Evolutionary conservation across 1,140 invertebrate genomes (phyloP).

Genomic region (Alviniconcha marisindica): DNA sequence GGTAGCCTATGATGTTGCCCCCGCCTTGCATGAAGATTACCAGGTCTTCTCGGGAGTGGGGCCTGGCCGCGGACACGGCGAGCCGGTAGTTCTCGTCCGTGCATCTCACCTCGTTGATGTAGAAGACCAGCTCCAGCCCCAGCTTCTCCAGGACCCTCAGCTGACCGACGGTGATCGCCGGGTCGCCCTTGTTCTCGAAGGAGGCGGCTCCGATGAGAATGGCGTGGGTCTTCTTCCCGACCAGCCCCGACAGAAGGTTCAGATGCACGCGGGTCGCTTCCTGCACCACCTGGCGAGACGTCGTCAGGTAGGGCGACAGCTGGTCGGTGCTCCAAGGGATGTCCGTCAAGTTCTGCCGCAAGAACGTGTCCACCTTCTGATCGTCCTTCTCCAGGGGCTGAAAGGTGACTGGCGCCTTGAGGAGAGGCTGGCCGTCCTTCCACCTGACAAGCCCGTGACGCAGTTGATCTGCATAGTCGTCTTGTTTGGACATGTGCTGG

Average conservation of each 20-base stretch:
- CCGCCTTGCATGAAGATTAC: slow-evolving; percentile 43
- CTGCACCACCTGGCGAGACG: slow-evolving; percentile 9
- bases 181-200: slow-evolving; percentile 30
- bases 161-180: slow-evolving; percentile 42
- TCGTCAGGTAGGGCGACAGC: slow-evolving; percentile 31
- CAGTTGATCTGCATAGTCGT: neutral
- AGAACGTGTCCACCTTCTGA: neutral
- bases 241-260: neutral
- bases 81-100: neutral
- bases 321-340: neutral
- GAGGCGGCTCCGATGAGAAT: slow-evolving; percentile 36
- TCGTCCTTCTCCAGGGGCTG: neutral
- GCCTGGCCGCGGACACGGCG: neutral
- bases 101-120: slow-evolving; percentile 35
- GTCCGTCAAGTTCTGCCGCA: neutral
- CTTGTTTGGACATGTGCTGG: neutral
- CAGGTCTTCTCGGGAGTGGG: slow-evolving; percentile 5
- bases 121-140: slow-evolving; percentile 33
- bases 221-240: slow-evolving; percentile 25
- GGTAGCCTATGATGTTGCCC: slow-evolving; percentile 47
- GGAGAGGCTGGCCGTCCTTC: neutral
- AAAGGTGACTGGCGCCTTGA: neutral
- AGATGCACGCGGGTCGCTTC: slow-evolving; percentile 33
- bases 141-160: slow-evolving; percentile 14
- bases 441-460: neutral